Base-by-base conservation (phyloP, 2,113 vertebrate genomes). In the Tympanuchus pallidicinctus region DNA sequence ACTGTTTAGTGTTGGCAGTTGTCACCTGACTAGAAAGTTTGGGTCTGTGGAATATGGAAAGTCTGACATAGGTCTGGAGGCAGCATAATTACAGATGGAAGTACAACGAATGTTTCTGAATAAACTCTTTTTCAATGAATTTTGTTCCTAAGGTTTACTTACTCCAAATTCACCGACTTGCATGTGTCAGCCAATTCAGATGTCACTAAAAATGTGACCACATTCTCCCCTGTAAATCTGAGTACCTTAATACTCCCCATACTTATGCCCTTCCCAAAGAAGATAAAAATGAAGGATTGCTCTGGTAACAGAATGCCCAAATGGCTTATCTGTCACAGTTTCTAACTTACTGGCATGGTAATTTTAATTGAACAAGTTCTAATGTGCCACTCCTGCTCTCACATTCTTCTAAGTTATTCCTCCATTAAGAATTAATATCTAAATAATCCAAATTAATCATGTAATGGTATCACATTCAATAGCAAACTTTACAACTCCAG, bases 91-190 rank as follows among this genome's bases (percentile, higher is more conserved):
- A 45, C 21, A 86, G 43, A 19, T 34, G 11, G 18, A 11, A 86
- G 14, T 4, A 8, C 24, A 73, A 30, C 6, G 89, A 60, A 83
- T 19, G 7, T 20, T 80, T 54, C 13, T 83, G 27, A 22, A 65
- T 57, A 47, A 67, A 60, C 27, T 73, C 43, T 57, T 32, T 22
- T 11, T 34, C 4, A 28, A 69, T 19, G 10, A 78, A 7, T 65
- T 66, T 93, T 66, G 40, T 54, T 47, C 73, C 11, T 59, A 69
- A 64, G 13, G 20, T 67, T 89, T 85, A 60, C 61, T 73, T 85
- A 45, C 21, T 56, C 59, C 83, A 86, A 83, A 77, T 74, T 66
- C 65, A 83, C 36, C 8, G 22, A 71, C 14, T 42, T 52, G 10
- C 5, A 24, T 25, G 63, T 57, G 43, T 70, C 34, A 67, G 59